These are phyloP conservation scores for Pygathrix nemaeus DNA, from an alignment of 2,113 vertebrate species.

Conservation along the genomic window DNA sequence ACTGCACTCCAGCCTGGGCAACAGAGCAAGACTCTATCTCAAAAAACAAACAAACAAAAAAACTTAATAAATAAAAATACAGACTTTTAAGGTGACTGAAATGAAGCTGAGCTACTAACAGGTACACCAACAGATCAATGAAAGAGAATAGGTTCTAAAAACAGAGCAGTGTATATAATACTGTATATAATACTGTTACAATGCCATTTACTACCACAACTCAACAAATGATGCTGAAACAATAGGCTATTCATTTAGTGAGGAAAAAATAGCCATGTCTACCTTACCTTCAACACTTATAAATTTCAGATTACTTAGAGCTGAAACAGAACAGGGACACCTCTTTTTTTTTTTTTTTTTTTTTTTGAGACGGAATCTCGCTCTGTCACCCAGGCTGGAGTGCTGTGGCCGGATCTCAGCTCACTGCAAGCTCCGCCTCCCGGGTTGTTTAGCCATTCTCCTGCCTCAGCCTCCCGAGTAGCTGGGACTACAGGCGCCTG, in stretches of 20 bases:
- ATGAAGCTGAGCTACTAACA: not conserved
- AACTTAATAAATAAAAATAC: no score
- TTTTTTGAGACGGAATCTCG: no score
- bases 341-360: not conserved
- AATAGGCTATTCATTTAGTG: not conserved
- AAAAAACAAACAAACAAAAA: not conserved
- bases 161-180: not conserved
- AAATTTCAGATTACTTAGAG: not conserved
- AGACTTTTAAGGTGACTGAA: not conserved
- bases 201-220: not conserved
- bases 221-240: constrained; percentile 19
- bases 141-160: constrained; percentile 11
- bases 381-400: no score
- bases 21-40: no score
- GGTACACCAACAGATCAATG: not conserved
- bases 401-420: no score
- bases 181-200: not conserved
- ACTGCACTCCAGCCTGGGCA: no score
- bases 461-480: no score
- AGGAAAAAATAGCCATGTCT: not conserved
- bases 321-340: not conserved
- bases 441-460: no score
- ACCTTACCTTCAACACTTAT: not conserved
- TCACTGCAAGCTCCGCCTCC: no score
- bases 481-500: no score